Conservation (phyloP, 30 jellyfish, hydroid and myxozoan species). For the Catostylus mosaicus region DNA sequence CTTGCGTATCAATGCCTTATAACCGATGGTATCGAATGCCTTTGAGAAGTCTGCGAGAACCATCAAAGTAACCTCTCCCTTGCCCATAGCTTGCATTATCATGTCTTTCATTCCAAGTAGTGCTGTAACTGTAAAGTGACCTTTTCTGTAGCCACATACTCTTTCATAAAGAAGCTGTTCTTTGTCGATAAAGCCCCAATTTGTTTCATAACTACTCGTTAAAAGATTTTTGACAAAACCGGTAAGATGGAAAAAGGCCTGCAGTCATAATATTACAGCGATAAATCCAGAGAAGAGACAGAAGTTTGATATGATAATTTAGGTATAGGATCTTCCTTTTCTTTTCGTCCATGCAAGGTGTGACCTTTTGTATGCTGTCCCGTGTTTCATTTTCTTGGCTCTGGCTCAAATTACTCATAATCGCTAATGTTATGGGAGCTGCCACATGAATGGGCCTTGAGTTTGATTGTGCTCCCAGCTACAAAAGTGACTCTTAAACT, state of each 20-base stretch:
- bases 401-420: too few relatives aligned
- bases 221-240: background rate
- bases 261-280: too few relatives aligned
- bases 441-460: too few relatives aligned
- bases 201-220: background rate
- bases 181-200: conserved; percentile 1
- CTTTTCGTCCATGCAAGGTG: too few relatives aligned
- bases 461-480: too few relatives aligned
- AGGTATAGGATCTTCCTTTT: too few relatives aligned
- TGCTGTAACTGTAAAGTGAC: conserved; percentile 48
- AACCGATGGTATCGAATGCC: conserved; percentile 76
- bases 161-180: background rate
- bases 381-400: too few relatives aligned
- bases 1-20: conserved; percentile 46
- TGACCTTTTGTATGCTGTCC: too few relatives aligned
- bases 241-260: background rate
- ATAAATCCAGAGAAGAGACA: too few relatives aligned
- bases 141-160: conserved; percentile 12
- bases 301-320: too few relatives aligned
- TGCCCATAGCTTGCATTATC: conserved; percentile 52
- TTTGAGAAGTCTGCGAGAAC: conserved; percentile 79
- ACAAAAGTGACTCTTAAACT: too few relatives aligned
- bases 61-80: conserved; percentile 63
- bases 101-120: conserved; percentile 46
- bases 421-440: too few relatives aligned